These are phyloP conservation scores for Cinclus cinclus DNA, from an alignment of 2,113 vertebrate species.

Conservation along the genomic window DNA sequence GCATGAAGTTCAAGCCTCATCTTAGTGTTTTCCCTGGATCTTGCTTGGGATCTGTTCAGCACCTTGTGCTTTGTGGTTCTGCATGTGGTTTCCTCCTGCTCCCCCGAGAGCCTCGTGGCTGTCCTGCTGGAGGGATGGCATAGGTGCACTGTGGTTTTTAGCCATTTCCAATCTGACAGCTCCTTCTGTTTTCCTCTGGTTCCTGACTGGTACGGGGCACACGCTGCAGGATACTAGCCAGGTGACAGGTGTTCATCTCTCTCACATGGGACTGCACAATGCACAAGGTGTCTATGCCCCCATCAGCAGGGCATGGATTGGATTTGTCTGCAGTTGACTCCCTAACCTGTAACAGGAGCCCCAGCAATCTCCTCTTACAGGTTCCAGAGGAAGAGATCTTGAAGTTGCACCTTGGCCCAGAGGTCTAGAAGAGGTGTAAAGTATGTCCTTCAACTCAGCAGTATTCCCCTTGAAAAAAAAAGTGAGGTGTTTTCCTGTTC, in stretches of 20 bases:
- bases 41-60: neutral
- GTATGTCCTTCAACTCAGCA: accelerated
- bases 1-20: neutral
- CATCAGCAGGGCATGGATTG: neutral
- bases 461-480: neutral
- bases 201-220: too few species aligned
- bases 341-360: neutral
- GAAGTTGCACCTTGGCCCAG: neutral
- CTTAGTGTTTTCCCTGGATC: neutral
- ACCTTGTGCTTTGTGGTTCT: neutral
- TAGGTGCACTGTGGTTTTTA: neutral
- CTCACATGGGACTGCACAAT: neutral
- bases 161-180: accelerated
- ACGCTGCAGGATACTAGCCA: too few species aligned
- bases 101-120: accelerated
- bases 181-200: neutral
- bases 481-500: neutral
- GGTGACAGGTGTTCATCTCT: neutral
- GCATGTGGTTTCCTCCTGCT: neutral
- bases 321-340: neutral
- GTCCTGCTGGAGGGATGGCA: neutral
- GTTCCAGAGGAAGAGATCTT: neutral
- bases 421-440: neutral
- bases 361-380: neutral
- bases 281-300: neutral